Base-by-base conservation (phyloP, 2,888 invertebrate genomes). In the Epicampocera succincta region DNA sequence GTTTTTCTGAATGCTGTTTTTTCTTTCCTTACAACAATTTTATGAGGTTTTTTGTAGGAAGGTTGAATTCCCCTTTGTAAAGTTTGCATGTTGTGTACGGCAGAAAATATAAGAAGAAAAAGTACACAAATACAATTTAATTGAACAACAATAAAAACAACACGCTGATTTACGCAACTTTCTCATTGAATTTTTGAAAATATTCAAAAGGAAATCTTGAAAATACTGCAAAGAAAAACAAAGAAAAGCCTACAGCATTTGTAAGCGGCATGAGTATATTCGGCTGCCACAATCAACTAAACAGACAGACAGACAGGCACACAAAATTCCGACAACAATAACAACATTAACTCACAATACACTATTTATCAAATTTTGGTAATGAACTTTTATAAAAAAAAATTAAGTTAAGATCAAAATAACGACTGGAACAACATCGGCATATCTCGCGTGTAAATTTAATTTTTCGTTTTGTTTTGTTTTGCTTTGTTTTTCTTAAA, bases 91-190 rank as follows among this genome's bases (percentile, higher is more conserved):
- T 68, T 29, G 15, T 77, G 48, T 29, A 15, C 44, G 50, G 4
- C 17, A n/a, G 17, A n/a, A n/a, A n/a, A n/a, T n/a, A n/a, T n/a
- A n/a, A n/a, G n/a, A 50, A 25, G 17, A 50, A n/a, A 33, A 25
- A 9, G 50, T 48, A 63, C 40, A 38, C 60, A 61, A 72, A 69
- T 52, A 60, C 58, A 78, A 82, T 82, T 82, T 61, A 71, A 78
- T 60, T 78, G 68, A 83, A 80, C 61, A 76, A 72, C 60, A 73
- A 58, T 12, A 73, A 38, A 63, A 61, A 29, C 50, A 48, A 17
- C 40, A 52, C 38, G 69, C 77, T 65, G 68, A 80, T 83, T 78
- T 84, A 84, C 84, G 84, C 84, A 84, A 82, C 83, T 84, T 84
- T 84, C 82, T 68, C 81, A 83, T 42, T 75, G 38, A 40, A 52